Percentiles rank a stretch among this genome's conserved stretches.
These are phyloP conservation scores for Glaucopsyche alexis DNA, from an alignment of 2,888 invertebrate species.

Conservation along the genomic window DNA sequence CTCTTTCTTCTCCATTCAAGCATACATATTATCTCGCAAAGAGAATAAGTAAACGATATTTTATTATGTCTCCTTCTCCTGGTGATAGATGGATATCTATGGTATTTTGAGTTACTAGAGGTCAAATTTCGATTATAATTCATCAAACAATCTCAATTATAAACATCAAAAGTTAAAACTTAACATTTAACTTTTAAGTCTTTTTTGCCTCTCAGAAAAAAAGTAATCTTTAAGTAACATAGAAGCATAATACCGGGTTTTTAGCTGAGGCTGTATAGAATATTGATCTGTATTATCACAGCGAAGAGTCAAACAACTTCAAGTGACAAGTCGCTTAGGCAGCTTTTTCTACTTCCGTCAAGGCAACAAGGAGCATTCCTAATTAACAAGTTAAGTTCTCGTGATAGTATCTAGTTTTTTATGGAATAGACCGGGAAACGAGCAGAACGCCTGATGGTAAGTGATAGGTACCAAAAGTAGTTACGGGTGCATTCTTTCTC, in stretches of 20 bases:
- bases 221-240: background rate
- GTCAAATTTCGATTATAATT: too few species aligned
- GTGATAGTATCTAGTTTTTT: background rate
- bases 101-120: too few species aligned
- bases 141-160: too few species aligned
- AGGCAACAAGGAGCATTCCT: slow-evolving; percentile 1
- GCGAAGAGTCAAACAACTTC: background rate
- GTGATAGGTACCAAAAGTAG: background rate
- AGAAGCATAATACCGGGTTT: background rate
- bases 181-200: too few species aligned
- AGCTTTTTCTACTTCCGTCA: slow-evolving; percentile 14
- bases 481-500: background rate
- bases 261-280: background rate
- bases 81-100: too few species aligned
- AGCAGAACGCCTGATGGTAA: background rate
- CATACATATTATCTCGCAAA: too few species aligned
- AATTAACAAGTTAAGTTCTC: background rate
- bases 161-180: too few species aligned
- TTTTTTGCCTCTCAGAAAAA: too few species aligned
- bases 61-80: too few species aligned
- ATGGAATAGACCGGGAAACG: background rate
- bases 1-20: too few species aligned
- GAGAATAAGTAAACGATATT: too few species aligned
- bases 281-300: background rate
- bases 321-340: background rate